Conservation (phyloP, 2,888 invertebrate species). For the Phalera bucephala region DNA sequence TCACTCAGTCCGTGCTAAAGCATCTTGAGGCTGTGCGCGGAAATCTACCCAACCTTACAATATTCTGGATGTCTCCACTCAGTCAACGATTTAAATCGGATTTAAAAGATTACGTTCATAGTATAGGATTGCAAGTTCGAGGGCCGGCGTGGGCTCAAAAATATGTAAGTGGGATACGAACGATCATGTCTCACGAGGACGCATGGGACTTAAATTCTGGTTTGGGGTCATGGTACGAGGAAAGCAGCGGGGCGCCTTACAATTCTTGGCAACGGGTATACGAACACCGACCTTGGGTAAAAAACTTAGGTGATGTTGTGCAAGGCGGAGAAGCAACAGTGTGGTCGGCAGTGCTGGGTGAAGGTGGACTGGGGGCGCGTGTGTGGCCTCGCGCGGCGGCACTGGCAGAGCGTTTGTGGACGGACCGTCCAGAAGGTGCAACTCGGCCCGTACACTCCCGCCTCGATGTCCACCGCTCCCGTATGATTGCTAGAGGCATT, state of each 20-base stretch:
- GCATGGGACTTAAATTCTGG: conserved; percentile 94
- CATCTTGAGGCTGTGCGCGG: conserved; percentile 80
- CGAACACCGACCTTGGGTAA: conserved; percentile 87
- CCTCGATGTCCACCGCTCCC: conserved; percentile 84
- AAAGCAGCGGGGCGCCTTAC: conserved; percentile 90
- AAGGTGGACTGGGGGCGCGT: conserved; percentile 86
- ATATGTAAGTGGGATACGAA: conserved; percentile 81
- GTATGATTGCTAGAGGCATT: conserved; percentile 83
- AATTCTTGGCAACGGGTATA: conserved; percentile 93
- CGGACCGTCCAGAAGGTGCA: conserved; percentile 77
- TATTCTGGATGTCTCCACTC: conserved; percentile 55
- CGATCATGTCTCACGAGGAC: conserved; percentile 91
- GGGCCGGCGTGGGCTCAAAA: conserved; percentile 85
- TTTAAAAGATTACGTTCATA: conserved; percentile 42
- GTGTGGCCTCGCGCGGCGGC: conserved; percentile 93
- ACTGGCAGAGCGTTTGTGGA: conserved; percentile 90
- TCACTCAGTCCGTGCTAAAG: conserved; percentile 84
- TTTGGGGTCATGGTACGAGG: conserved; percentile 90
- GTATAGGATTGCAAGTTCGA: conserved; percentile 76
- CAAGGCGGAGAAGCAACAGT: conserved; percentile 91
- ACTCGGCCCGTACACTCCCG: conserved; percentile 84
- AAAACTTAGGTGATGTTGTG: conserved; percentile 56
- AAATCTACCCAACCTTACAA: conserved; percentile 49
- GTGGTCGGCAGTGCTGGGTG: conserved; percentile 90
- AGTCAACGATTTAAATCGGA: conserved; percentile 48